Evolutionary conservation across 2,113 vertebrate genomes (phyloP).

Genomic region (Manacus vitellinus): DNA sequence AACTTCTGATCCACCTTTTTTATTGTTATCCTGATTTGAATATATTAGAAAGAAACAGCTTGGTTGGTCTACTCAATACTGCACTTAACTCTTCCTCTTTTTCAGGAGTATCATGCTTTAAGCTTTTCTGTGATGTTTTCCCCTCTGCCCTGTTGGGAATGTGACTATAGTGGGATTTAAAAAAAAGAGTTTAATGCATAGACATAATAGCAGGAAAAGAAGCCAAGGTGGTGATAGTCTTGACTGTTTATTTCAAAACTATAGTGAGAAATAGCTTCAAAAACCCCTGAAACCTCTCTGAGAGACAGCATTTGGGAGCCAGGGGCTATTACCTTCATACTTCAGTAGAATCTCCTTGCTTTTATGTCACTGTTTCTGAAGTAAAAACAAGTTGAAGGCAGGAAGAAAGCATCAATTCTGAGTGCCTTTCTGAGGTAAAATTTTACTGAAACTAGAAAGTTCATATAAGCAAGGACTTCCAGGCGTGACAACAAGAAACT

Average conservation of each 20-base stretch:
- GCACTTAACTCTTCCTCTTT: background rate
- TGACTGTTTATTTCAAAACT: conserved; percentile 28
- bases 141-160: background rate
- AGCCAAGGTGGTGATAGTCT: background rate
- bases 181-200: background rate
- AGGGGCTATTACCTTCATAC: background rate
- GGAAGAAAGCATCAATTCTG: background rate
- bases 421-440: background rate
- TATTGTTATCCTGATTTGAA: background rate
- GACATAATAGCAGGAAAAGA: background rate
- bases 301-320: background rate
- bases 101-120: background rate
- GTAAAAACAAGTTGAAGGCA: background rate
- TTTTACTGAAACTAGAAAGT: background rate
- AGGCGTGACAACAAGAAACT: background rate
- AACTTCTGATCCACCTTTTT: background rate
- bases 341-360: background rate
- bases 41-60: background rate
- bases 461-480: background rate
- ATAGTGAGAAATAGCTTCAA: background rate
- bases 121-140: background rate
- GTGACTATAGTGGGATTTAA: background rate
- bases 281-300: background rate
- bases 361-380: conserved; percentile 1
- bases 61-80: background rate